Evolutionary conservation across 2,113 vertebrate species (phyloP), one percentile per base, ranked within the genome.

Genomic region (Hypocryptadius cinnamomeus): DNA sequence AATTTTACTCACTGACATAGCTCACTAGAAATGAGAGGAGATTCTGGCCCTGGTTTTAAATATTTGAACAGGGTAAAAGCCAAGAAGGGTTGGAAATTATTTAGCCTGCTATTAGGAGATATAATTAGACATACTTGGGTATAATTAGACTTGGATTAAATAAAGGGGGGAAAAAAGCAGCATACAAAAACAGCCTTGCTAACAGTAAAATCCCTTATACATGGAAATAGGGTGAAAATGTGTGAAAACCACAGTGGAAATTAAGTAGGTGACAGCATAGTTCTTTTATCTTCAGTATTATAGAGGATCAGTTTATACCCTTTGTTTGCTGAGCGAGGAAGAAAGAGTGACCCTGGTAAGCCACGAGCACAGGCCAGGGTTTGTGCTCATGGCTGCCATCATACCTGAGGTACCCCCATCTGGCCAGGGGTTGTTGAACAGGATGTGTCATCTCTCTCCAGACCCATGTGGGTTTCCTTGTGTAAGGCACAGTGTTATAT

Each of bases 11-110:
- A 2, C 68, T 96, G 91, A 79, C 91, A 88, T 60, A 91, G 69
- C 25, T 57, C 5, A 6, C 77, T 86, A 95, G 79, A 96, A 95
- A 94, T 83, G 68, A 94, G 57, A 89, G 31, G 63, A 93, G 81
- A 94, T 85, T 89, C 82, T 92, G 87, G 91, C 85, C 44, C 64
- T 69, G 64, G 51, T 83, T 94, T 95, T 92, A 95, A 95, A 96
- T 96, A 93, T 96, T 96, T 96, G 87, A 94, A 88, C 79, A 90
- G 93, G 85, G 91, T 90, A 94, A 96, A 96, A 92, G 94, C 96
- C 96, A 96, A 96, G 85, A 87, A 94, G n/a, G 72, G 48, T 65
- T 96, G 82, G 94, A 94, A 95, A 95, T 96, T 93, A 96, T 95
- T 96, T 94, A 95, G 87, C 87, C 72, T 95, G 87, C 89, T 95